phyloP scores from a whole-genome alignment of 2,797 vertebrate species.

The Parauchenoglanis ngamensis region DNA sequence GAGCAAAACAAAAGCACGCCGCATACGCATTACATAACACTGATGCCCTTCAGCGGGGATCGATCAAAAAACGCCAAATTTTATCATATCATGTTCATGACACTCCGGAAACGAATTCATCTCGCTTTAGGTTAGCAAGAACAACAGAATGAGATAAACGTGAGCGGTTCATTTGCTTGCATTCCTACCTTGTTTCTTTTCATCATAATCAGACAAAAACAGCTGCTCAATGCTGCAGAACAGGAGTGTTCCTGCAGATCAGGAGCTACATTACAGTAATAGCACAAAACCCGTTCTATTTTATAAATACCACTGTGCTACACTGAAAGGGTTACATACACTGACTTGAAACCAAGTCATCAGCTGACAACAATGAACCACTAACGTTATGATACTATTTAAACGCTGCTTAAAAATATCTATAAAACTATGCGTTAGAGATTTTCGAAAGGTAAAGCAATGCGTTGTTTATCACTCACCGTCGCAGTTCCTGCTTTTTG shows the following conservation, averaged over 20 bases:
- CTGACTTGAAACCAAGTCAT: neutral
- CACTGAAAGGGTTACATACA: neutral
- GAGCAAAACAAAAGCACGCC: conserved; percentile 44
- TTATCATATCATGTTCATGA: neutral
- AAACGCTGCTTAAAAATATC: neutral
- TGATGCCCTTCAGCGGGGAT: neutral
- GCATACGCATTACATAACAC: conserved; percentile 45
- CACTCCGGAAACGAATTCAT: neutral
- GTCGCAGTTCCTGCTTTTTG: conserved; percentile 74
- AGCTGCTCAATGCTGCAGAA: neutral
- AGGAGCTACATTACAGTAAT: neutral
- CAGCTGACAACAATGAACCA: neutral
- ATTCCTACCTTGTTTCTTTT: neutral
- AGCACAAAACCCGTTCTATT: neutral
- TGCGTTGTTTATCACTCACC: conserved; percentile 70
- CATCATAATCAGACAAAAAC: conserved; percentile 1
- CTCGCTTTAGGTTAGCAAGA: neutral
- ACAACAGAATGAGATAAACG: neutral
- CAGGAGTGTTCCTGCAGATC: too few species aligned
- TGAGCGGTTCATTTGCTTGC: neutral
- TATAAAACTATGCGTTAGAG: neutral
- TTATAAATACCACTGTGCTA: neutral
- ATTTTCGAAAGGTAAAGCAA: conserved; percentile 2
- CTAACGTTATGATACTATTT: neutral
- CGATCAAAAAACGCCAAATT: neutral